Evolutionary conservation across 2,888 invertebrate species (phyloP).

Genomic region (Clistopyga incitator): DNA sequence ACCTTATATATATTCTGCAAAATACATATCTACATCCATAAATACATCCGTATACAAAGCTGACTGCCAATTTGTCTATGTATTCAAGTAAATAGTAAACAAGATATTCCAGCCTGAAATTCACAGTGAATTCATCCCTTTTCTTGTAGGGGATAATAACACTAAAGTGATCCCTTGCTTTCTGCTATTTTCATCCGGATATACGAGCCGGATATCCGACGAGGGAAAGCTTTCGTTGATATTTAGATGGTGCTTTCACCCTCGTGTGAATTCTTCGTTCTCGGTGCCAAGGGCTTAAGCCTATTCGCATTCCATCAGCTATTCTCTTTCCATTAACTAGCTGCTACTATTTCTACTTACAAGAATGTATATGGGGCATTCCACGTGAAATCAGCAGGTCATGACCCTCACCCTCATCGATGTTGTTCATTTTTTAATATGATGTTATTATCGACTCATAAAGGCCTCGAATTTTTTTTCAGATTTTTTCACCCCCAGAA

Average conservation of each 20-base stretch:
- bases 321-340: conserved; percentile 43
- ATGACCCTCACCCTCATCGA: too few relatives aligned
- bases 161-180: neutral
- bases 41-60: too few relatives aligned
- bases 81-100: neutral
- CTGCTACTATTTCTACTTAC: neutral
- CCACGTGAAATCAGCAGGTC: too few relatives aligned
- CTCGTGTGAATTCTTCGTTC: neutral
- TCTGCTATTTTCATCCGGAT: neutral
- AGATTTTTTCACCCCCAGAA: too few relatives aligned
- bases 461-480: too few relatives aligned
- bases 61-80: neutral
- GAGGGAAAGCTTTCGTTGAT: conserved; percentile 9
- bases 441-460: too few relatives aligned
- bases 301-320: conserved; percentile 26
- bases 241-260: neutral
- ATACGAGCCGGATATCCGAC: conserved; percentile 7
- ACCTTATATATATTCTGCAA: neutral
- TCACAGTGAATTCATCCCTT: neutral
- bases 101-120: conserved; percentile 3
- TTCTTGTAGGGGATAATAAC: neutral
- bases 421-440: too few relatives aligned
- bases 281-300: neutral
- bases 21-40: too few relatives aligned
- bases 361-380: too few relatives aligned